Base-by-base conservation (phyloP, 2,113 vertebrate genomes). In the Syngnathoides biaculeatus region DNA sequence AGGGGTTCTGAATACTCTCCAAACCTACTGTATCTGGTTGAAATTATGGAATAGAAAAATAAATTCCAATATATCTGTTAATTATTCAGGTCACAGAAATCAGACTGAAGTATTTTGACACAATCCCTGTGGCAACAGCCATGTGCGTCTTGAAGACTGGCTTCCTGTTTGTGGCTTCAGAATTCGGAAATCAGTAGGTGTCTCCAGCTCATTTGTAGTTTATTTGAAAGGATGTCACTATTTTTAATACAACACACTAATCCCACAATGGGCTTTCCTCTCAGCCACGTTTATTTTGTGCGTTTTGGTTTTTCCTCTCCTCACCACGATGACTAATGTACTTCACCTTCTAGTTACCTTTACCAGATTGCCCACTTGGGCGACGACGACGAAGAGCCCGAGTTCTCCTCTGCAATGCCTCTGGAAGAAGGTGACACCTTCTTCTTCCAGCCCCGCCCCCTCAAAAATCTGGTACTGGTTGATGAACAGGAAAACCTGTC, bases 161-260 rank as follows among this genome's bases (percentile, higher is more conserved):
- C 5, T 99, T 99, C 84, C 93, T 99, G 63, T 99, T 99, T 77
- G 97, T 99, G 76, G 79, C 97, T 8, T 97, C 97, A 43, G 97
- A 99, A 78, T 99, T 99, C 91, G 97, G 97, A 87, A 99, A 99
- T 82, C 97, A 99, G 97, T 99, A 88, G 96, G 96, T 95, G 72
- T 70, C 4, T 65, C 9, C 10, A 42, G 59, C 19, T 61, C 22
- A 5, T 30, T 64, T 30, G 56, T 4, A 38, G 56, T 19, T 59
- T 20, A 59, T 60, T 60, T 40, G 35, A 20, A 12, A 64, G 26
- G 14, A 24, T 26, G 14, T 57, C 48, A 20, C 20, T 50, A 15
- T 15, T 57, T 57, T 57, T 27, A 57, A 27, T 57, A 27, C 22
- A 57, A 26, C 15, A 30, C 7, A 57, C 7, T 17, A 0, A 56